Percentiles rank a stretch among this genome's conserved stretches.
Evolutionary conservation across 2,113 vertebrate species (phyloP).

Genomic region (Alethe castanea): DNA sequence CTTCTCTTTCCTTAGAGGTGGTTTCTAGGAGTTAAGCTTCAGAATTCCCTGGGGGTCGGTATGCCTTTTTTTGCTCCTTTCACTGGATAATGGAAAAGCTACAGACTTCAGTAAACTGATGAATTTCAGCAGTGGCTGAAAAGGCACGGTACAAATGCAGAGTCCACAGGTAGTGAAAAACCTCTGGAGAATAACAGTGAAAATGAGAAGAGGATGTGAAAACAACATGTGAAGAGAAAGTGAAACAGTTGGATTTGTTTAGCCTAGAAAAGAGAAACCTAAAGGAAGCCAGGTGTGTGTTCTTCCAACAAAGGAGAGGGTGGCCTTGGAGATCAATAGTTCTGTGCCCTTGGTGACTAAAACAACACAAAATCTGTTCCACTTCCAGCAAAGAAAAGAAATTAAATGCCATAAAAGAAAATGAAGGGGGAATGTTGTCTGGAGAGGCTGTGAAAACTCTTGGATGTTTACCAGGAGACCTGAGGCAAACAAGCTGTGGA

Average conservation of each 20-base stretch:
- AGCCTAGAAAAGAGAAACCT: not conserved
- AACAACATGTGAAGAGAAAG: not conserved
- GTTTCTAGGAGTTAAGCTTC: not conserved
- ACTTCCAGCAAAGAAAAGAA: conserved; percentile 22
- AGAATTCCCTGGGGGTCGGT: not conserved
- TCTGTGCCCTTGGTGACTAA: conserved; percentile 20
- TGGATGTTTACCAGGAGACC: conserved; percentile 26
- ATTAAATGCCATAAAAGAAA: conserved; percentile 26
- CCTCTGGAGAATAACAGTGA: not conserved
- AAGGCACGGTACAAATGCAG: not conserved
- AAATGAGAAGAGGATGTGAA: conserved; percentile 18
- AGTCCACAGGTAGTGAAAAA: not conserved
- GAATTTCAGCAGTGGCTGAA: conserved; percentile 1
- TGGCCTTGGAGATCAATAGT: not conserved
- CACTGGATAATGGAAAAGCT: not conserved
- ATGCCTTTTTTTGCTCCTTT: not conserved
- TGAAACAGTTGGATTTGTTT: not conserved
- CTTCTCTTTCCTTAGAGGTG: not conserved
- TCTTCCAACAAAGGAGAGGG: not conserved
- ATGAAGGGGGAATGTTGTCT: conserved; percentile 2
- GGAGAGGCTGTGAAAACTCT: conserved; percentile 6
- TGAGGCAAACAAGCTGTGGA: not conserved
- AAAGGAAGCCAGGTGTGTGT: not conserved
- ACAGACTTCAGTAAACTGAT: not conserved
- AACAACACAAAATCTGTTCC: not conserved